Conservation (phyloP, 2,888 invertebrate species). For the Seira musarum region DNA sequence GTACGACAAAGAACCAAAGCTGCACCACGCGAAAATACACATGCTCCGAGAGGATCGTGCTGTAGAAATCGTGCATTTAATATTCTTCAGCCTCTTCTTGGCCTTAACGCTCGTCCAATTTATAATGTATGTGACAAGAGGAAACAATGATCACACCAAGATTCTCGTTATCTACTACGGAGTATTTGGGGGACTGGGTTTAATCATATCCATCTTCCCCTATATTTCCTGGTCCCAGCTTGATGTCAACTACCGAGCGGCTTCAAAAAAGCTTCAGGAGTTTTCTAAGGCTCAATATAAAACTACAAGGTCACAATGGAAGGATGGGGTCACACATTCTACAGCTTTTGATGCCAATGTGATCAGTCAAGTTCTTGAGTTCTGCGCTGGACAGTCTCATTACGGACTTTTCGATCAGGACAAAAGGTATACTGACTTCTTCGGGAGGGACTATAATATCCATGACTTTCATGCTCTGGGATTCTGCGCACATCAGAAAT, state of each 20-base stretch:
- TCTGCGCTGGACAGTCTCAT: conserved; percentile 11
- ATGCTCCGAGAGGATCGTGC: conserved; percentile 33
- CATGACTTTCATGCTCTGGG: conserved; percentile 26
- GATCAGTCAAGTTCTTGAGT: not conserved
- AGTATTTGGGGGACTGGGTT: conserved; percentile 22
- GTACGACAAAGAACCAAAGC: not conserved
- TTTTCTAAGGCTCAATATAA: not conserved
- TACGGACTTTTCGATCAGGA: not conserved
- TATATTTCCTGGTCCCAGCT: conserved; percentile 15
- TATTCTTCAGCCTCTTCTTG: conserved; percentile 29
- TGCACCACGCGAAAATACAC: conserved; percentile 20
- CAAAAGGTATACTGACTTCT: not conserved
- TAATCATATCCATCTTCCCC: conserved; percentile 30
- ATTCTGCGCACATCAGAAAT: conserved; percentile 35
- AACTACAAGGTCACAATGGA: not conserved
- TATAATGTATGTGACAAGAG: conserved; percentile 32
- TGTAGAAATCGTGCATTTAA: conserved; percentile 31
- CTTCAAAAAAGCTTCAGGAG: not conserved
- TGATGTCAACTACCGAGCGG: not conserved
- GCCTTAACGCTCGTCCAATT: conserved; percentile 29
- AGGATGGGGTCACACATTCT: not conserved
- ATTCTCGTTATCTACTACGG: conserved; percentile 20
- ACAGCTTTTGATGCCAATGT: conserved; percentile 32
- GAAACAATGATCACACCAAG: conserved; percentile 22
- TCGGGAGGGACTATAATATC: conserved; percentile 16